Evolutionary conservation across 2,797 vertebrate species (phyloP).

Genomic region (Pampus argenteus): DNA sequence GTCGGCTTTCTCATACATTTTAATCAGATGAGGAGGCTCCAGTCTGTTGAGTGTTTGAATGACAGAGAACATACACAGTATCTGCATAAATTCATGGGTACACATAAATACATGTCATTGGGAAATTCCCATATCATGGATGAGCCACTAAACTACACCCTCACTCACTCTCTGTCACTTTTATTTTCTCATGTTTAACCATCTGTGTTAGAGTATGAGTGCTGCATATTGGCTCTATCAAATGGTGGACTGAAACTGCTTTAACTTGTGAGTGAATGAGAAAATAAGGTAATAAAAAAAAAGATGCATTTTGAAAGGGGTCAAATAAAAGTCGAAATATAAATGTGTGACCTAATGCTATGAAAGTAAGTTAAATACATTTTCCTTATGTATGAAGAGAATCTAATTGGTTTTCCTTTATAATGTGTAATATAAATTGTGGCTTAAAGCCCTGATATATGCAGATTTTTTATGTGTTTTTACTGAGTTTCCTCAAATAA

Average conservation of each 20-base stretch:
- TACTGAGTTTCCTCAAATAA: too few relatives aligned
- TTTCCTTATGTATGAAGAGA: background rate
- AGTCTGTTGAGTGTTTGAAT: slow-evolving; percentile 4
- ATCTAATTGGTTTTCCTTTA: background rate
- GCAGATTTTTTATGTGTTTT: too few relatives aligned
- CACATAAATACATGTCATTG: background rate
- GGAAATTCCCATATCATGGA: slow-evolving; percentile 11
- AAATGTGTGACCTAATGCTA: background rate
- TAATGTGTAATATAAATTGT: background rate
- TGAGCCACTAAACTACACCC: slow-evolving; percentile 1
- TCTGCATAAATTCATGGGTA: slow-evolving; percentile 18
- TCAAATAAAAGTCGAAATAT: background rate
- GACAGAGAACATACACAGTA: slow-evolving; percentile 9
- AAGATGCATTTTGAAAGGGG: background rate
- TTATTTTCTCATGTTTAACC: background rate
- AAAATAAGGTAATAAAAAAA: background rate
- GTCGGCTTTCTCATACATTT: slow-evolving; percentile 27
- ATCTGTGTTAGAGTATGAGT: background rate
- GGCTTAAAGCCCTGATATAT: background rate
- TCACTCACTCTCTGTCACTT: background rate
- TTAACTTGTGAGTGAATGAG: background rate
- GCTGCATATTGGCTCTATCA: background rate
- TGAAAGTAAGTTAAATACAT: background rate
- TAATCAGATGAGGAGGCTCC: slow-evolving; percentile 21
- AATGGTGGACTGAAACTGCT: background rate